Evolutionary conservation across 2,888 invertebrate genomes (phyloP).

Genomic region (Habroteleia sp.): DNA sequence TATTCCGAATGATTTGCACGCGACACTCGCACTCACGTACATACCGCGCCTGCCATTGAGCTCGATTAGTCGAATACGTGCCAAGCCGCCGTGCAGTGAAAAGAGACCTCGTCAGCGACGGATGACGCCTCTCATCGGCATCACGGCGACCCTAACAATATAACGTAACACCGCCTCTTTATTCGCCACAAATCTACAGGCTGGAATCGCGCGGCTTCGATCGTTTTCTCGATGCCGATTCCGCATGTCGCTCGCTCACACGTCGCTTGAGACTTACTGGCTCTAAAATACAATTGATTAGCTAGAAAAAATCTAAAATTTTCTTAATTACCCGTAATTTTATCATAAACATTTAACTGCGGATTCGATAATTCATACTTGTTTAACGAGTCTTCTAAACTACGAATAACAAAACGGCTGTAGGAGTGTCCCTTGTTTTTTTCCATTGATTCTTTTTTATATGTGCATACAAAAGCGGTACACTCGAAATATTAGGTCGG

Average conservation of each 20-base stretch:
- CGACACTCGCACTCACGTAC: conserved; percentile 28
- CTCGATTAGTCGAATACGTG: conserved; percentile 47
- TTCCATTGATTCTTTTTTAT: conserved; percentile 5
- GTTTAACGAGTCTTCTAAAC: conserved; percentile 60
- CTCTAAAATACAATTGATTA: conserved; percentile 76
- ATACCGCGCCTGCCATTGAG: conserved; percentile 49
- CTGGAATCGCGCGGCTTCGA: neutral
- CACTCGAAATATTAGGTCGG: conserved; percentile 26
- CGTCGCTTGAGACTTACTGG: conserved; percentile 29
- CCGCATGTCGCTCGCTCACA: conserved; percentile 21
- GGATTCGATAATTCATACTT: conserved; percentile 71
- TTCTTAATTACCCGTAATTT: conserved; percentile 81
- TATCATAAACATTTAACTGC: conserved; percentile 80
- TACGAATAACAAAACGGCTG: conserved; percentile 65
- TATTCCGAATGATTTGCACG: conserved; percentile 22
- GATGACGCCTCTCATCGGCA: neutral
- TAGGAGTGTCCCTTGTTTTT: conserved; percentile 51
- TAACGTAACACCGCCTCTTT: conserved; percentile 2
- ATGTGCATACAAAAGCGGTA: conserved; percentile 10
- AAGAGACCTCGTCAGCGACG: conserved; percentile 1
- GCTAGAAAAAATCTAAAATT: conserved; percentile 80
- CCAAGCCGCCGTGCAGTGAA: conserved; percentile 31
- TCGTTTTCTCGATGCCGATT: conserved; percentile 25
- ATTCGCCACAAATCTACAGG: conserved; percentile 5
- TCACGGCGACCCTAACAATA: conserved; percentile 15